phyloP scores from a whole-genome alignment of 2,888 invertebrate genomes.

The Malthinus flaveolus region DNA sequence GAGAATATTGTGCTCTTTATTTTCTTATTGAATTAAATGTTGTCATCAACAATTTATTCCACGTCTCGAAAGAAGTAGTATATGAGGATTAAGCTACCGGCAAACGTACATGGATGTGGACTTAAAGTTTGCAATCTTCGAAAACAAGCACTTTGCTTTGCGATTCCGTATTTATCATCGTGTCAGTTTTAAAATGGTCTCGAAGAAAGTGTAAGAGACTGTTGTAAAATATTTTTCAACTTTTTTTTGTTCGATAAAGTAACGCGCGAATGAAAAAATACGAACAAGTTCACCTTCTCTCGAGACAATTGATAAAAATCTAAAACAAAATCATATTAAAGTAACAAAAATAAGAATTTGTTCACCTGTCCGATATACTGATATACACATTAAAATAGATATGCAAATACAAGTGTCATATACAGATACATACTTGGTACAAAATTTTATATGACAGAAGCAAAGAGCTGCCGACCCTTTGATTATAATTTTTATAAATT shows the following conservation, averaged over 20 bases:
- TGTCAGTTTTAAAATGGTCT: not conserved
- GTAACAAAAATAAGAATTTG: conserved; percentile 3
- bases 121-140: too few species aligned
- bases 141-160: too few species aligned
- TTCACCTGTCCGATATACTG: conserved; percentile 1
- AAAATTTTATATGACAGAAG: conserved; percentile 26
- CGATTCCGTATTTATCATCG: too few species aligned
- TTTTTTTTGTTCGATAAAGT: not conserved
- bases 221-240: not conserved
- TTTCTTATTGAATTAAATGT: too few species aligned
- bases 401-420: conserved; percentile 22
- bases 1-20: too few species aligned
- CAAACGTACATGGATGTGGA: too few species aligned
- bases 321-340: conserved; percentile 1
- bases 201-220: not conserved
- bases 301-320: not conserved
- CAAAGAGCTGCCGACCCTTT: conserved; percentile 29
- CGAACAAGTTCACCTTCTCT: not conserved
- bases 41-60: too few species aligned
- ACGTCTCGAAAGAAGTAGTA: too few species aligned
- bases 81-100: too few species aligned
- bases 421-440: conserved; percentile 15
- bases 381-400: conserved; percentile 6
- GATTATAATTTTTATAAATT: conserved; percentile 35
- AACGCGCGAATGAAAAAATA: not conserved